A percentile compares a stretch with the other conserved stretches of the same genome.
Evolutionary conservation across 64 coral and sea anemone species (phyloP).

Genomic region (Porites australiensis): DNA sequence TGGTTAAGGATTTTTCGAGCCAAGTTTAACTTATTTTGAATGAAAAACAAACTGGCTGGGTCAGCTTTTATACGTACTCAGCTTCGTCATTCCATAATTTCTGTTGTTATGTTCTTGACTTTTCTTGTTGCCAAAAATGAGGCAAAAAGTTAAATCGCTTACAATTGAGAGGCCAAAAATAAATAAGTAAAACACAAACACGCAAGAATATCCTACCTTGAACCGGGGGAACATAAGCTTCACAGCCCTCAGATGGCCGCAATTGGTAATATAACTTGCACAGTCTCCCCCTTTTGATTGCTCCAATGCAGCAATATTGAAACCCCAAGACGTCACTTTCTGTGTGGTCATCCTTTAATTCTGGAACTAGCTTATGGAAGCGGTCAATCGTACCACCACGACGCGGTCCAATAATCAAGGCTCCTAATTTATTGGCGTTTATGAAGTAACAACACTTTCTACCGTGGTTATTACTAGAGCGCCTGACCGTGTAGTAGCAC

Average conservation of each 20-base stretch:
- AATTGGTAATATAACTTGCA: constrained; percentile 48
- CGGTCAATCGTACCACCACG: constrained; percentile 6
- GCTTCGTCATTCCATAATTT: no score
- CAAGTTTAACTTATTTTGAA: no score
- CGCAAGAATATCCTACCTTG: constrained; percentile 23
- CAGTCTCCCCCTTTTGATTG: not conserved
- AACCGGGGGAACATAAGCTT: constrained; percentile 4
- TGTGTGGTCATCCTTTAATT: not conserved
- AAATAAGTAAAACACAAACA: no score
- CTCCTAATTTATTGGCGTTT: not conserved
- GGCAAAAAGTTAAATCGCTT: no score
- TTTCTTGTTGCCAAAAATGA: no score
- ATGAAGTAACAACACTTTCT: constrained; percentile 64
- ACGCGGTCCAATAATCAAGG: constrained; percentile 42
- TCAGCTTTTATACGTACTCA: no score
- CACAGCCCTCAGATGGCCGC: constrained; percentile 47
- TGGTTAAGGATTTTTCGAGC: no score
- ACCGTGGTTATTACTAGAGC: not conserved
- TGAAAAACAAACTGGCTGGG: no score
- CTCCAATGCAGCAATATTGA: constrained; percentile 31
- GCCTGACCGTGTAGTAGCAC: constrained; percentile 28
- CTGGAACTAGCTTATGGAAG: not conserved
- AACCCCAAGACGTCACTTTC: constrained; percentile 15
- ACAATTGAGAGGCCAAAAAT: no score
- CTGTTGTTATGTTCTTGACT: no score